phyloP scores from a whole-genome alignment of 1,140 invertebrate species.

The Bombus turneri region DNA sequence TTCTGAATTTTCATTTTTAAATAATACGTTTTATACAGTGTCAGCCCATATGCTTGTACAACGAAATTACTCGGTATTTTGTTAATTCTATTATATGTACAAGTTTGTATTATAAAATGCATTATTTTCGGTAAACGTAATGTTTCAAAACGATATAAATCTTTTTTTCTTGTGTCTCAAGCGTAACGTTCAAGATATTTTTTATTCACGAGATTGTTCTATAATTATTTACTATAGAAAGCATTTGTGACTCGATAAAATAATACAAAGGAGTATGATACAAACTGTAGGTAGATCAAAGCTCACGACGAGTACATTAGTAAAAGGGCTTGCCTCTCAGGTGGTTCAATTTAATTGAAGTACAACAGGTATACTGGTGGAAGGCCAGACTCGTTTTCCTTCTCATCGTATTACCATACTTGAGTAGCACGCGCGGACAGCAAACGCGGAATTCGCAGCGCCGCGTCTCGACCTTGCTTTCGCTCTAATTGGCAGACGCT shows the following conservation, averaged over 20 bases:
- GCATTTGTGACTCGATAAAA: background rate
- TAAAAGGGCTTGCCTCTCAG: conserved; percentile 19
- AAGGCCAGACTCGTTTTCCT: conserved; percentile 49
- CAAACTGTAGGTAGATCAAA: conserved; percentile 17
- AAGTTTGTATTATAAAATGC: background rate
- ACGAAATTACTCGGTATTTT: background rate
- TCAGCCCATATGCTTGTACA: background rate
- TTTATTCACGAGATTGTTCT: background rate
- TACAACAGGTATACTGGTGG: conserved; percentile 34
- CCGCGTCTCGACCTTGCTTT: conserved; percentile 41
- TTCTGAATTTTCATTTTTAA: background rate
- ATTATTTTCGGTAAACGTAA: background rate
- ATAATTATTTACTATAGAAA: background rate
- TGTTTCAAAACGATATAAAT: background rate
- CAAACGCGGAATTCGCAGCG: conserved; percentile 48
- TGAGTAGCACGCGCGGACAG: conserved; percentile 41
- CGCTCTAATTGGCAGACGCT: conserved; percentile 54
- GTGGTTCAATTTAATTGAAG: conserved; percentile 46
- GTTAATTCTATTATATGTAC: background rate
- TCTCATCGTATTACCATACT: conserved; percentile 49
- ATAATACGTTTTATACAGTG: background rate
- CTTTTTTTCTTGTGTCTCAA: background rate
- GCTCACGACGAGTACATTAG: conserved; percentile 29
- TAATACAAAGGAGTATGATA: conserved; percentile 7
- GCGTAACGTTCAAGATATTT: background rate